A percentile compares a stretch with the other conserved stretches of the same genome.
Conservation (phyloP, 2,888 invertebrate species). For the Isoperla grammatica region DNA sequence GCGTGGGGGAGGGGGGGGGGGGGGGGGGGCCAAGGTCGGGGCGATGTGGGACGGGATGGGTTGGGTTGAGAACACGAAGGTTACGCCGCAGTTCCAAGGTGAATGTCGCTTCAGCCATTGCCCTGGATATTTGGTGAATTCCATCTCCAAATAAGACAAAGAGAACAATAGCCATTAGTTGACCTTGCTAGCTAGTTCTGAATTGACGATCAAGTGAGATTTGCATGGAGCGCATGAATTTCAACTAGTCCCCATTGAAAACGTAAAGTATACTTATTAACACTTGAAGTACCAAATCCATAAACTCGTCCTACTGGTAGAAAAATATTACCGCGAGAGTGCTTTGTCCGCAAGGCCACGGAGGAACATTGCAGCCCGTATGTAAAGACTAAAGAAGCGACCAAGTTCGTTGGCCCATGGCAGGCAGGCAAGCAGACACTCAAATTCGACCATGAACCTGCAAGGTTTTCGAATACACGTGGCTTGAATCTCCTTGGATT, state of each 20-base stretch:
- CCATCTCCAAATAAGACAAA: conserved; percentile 5
- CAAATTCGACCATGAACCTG: conserved; percentile 12
- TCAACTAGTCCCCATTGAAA: too few relatives aligned
- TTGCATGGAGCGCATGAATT: too few relatives aligned
- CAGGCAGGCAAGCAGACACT: conserved; percentile 3
- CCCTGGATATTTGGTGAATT: conserved; percentile 3
- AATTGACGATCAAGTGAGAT: too few relatives aligned
- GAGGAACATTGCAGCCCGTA: not conserved
- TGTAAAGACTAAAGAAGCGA: not conserved
- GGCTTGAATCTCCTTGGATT: too few relatives aligned
- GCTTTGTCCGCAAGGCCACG: too few relatives aligned
- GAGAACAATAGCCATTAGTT: not conserved
- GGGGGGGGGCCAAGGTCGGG: not conserved
- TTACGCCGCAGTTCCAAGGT: conserved; percentile 2
- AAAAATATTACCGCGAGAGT: too few relatives aligned
- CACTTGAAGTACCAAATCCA: too few relatives aligned
- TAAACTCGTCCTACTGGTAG: too few relatives aligned
- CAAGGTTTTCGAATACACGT: too few relatives aligned
- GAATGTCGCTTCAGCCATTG: not conserved
- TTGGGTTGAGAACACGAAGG: conserved; percentile 12
- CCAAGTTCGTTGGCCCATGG: conserved; percentile 13
- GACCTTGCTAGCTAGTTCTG: not conserved
- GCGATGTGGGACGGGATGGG: not conserved
- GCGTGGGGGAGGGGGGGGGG: not conserved
- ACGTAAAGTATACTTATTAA: too few relatives aligned